phyloP scores from a whole-genome alignment of 2,797 vertebrate species.

The Pantherophis vulpinus region DNA sequence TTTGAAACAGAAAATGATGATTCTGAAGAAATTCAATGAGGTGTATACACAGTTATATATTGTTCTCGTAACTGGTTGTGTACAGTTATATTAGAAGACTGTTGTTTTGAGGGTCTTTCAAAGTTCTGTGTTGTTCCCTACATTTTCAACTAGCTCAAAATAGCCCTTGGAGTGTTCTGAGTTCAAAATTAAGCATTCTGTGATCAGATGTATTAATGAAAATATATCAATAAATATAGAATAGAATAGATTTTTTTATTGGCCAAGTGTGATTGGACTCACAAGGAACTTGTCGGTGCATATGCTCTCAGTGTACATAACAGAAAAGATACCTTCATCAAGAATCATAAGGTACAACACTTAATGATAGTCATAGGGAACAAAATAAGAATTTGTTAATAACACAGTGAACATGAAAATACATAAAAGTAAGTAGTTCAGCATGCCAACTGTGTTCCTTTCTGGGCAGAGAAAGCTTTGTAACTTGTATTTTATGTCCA shows the following conservation, averaged over 20 bases:
- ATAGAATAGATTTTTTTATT: too few relatives aligned
- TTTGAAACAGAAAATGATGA: background rate
- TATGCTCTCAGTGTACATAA: too few relatives aligned
- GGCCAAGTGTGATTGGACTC: too few relatives aligned
- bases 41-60: background rate
- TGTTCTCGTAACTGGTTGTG: background rate
- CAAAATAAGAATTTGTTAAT: too few relatives aligned
- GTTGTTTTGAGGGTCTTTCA: background rate
- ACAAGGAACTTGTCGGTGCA: too few relatives aligned
- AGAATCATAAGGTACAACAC: too few relatives aligned
- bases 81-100: background rate
- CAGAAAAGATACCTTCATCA: too few relatives aligned
- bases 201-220: background rate
- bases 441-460: background rate
- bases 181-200: background rate
- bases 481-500: background rate
- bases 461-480: background rate
- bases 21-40: background rate
- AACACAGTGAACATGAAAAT: background rate
- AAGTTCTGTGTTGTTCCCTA: background rate
- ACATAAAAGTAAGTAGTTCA: background rate
- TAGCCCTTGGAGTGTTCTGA: background rate
- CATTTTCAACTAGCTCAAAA: background rate
- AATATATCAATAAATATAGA: background rate
- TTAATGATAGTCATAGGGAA: too few relatives aligned